Conservation (phyloP, 2,797 vertebrate genomes). For the Eremophila alpestris region DNA sequence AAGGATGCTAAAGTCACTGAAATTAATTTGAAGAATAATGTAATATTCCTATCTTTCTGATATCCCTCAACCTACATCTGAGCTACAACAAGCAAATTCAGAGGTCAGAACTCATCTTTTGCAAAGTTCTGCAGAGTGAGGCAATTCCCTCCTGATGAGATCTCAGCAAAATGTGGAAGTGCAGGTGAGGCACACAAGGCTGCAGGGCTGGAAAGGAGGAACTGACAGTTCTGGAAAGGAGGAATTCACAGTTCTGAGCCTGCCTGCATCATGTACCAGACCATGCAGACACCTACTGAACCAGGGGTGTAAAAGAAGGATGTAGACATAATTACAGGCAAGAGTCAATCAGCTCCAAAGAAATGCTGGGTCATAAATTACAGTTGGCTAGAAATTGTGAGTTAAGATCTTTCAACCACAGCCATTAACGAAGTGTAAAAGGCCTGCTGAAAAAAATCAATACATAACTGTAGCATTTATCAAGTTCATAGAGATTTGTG, state of each 20-base stretch:
- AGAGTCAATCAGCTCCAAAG: background rate
- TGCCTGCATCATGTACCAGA: background rate
- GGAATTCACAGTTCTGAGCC: background rate
- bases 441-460: conserved; percentile 40
- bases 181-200: background rate
- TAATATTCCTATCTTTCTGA: background rate
- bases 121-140: background rate
- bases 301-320: background rate
- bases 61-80: background rate
- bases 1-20: background rate
- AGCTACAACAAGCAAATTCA: background rate
- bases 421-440: conserved; percentile 18
- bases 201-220: background rate
- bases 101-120: background rate
- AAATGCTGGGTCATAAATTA: background rate
- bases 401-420: conserved; percentile 8
- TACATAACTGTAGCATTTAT: conserved; percentile 53
- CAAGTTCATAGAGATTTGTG: conserved; percentile 43
- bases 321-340: background rate
- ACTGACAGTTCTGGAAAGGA: background rate
- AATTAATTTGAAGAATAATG: background rate
- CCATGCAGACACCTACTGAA: background rate
- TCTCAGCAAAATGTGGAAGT: background rate
- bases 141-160: background rate
- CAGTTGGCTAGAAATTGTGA: background rate